phyloP scores from a whole-genome alignment of 2,797 vertebrate species.

The Schizopygopsis malacanthus region DNA sequence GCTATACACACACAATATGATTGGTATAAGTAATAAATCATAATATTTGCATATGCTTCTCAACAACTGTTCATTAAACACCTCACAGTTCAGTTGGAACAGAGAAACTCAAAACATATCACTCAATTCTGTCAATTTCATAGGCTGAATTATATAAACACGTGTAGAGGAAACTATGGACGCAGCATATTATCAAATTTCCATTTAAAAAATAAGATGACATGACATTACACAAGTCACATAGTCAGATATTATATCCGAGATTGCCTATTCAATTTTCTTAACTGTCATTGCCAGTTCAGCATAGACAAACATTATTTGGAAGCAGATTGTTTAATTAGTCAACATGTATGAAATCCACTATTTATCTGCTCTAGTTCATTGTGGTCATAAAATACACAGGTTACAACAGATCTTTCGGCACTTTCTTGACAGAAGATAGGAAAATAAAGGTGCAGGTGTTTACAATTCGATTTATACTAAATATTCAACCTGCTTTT shows the following conservation, averaged over 20 bases:
- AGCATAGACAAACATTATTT: neutral
- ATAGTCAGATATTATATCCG: no score
- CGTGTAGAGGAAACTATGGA: neutral
- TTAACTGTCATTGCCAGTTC: neutral
- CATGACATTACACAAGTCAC: neutral
- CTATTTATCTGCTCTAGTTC: neutral
- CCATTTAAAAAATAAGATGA: neutral
- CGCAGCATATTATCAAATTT: neutral
- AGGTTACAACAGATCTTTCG: neutral
- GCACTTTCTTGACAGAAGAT: neutral
- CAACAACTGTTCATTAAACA: slow-evolving; percentile 26
- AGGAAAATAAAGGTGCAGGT: neutral
- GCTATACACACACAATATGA: slow-evolving; percentile 3
- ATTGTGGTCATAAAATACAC: neutral
- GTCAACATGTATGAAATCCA: neutral
- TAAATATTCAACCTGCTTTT: neutral
- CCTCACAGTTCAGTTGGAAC: neutral
- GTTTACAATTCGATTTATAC: neutral
- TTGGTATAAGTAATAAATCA: neutral
- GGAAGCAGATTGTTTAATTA: neutral
- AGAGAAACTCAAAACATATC: neutral
- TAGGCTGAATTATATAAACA: neutral
- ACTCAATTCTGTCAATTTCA: slow-evolving; percentile 12
- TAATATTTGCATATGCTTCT: slow-evolving; percentile 15
- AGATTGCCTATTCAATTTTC: neutral